Base-by-base conservation (phyloP, 2,888 invertebrate species). In the Diploptera punctata region DNA sequence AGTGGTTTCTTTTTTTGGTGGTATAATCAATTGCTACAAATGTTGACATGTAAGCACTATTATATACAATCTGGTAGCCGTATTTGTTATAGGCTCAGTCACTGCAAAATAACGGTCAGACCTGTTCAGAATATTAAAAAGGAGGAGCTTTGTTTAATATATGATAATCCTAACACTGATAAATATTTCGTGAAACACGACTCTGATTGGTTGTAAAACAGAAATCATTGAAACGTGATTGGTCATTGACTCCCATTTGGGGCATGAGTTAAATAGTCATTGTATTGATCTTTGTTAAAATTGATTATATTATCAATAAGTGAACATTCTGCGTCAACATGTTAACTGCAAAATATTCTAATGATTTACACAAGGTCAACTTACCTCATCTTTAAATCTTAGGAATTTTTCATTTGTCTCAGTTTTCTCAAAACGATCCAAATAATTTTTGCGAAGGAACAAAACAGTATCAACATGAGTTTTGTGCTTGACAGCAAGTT, bases 401-500 rank as follows among this genome's bases (percentile, higher is more conserved):
- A 83, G 77, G 78, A 87, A 89, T 77, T 86, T 86, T 68, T 86
- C 83, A 80, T 87, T 88, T 49, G 83, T 87, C 80, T 90, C 89
- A 38, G 83, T 79, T 79, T 88, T 88, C 24, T 84, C 86, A 57
- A 88, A 82, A 3, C 85, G 83, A 70, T 87, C 83, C 75, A 93
- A 82, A 81, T 91, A 92, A 76, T 87, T 86, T 78, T 87, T 85
- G 71, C 93, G 83, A 77, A 88, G 85, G 44, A 88, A 88, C 65
- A 93, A 81, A n/a, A 94, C 92, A 5, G 90, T 89, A 77, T 93
- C 92, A 19, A 93, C 83, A 78, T 91, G 88, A 3, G 88, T 88
- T 80, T 91, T 91, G 81, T 93, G 89, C 79, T 92, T 91, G 3
- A 90, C 81, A 0, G 92, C 92, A 74, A 93, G 82, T 78, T 93